These are phyloP conservation scores for Geotria australis DNA, from an alignment of 2,797 vertebrate genomes.

Conservation along the genomic window DNA sequence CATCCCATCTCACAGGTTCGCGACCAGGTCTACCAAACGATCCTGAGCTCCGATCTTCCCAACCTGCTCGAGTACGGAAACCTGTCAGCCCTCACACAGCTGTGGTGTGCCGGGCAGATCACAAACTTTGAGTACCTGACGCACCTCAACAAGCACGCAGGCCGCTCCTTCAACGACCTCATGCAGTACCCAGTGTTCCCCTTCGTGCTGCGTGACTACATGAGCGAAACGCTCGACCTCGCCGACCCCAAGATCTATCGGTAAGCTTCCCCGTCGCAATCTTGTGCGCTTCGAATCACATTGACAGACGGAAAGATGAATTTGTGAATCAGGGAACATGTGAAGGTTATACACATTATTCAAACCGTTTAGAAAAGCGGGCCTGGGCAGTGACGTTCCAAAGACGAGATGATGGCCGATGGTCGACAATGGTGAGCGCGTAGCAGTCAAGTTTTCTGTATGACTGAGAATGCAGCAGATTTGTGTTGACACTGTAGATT, in stretches of 20 bases:
- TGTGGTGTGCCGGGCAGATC: slow-evolving; percentile 86
- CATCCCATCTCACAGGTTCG: slow-evolving; percentile 27
- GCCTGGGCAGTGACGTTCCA: too few species aligned
- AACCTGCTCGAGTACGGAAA: slow-evolving; percentile 92
- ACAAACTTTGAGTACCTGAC: slow-evolving; percentile 97
- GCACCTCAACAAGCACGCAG: slow-evolving; percentile 92
- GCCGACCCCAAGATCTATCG: slow-evolving; percentile 46
- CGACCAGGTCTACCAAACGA: slow-evolving; percentile 79
- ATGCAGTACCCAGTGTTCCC: slow-evolving; percentile 99
- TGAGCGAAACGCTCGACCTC: slow-evolving; percentile 56
- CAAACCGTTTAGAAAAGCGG: too few species aligned
- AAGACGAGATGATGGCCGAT: too few species aligned
- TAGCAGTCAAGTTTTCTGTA: too few species aligned
- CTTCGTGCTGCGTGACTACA: slow-evolving; percentile 73
- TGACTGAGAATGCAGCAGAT: too few species aligned
- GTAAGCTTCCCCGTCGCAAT: slow-evolving; percentile 9
- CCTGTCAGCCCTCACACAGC: slow-evolving; percentile 68
- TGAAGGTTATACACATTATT: too few species aligned
- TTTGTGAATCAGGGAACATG: too few species aligned
- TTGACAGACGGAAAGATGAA: too few species aligned
- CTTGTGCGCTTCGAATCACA: not conserved
- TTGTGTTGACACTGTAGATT: too few species aligned
- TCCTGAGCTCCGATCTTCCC: slow-evolving; percentile 67
- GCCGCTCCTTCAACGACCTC: slow-evolving; percentile 90
- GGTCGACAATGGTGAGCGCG: too few species aligned